Evolutionary conservation across 2,888 invertebrate species (phyloP), one percentile per base, ranked within the genome.

Genomic region (Suillia variegata): DNA sequence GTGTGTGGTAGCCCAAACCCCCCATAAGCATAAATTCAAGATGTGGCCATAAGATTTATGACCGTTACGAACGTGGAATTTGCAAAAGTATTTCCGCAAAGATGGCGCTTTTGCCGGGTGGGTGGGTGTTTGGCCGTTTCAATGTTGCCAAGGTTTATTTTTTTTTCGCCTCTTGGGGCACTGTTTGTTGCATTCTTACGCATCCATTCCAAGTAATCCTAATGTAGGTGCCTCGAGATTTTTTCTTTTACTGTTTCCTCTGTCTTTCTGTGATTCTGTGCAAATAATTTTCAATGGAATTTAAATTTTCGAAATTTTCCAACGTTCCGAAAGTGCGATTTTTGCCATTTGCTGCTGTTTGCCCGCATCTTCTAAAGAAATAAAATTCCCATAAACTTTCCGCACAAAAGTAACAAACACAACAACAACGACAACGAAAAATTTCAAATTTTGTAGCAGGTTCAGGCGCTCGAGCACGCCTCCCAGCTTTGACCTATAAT

Each of bases 21-120:
- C 55, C 31, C 22, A 57, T 45, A 45, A 50, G 77, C 79, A 77
- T 79, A 79, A 77, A 77, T 77, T 77, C 78, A 79, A 77, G 77
- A 77, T 77, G 77, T 75, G 79, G 75, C 76, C 76, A 69, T 69
- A 78, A 79, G 77, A 77, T 77, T 77, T 77, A 77, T 77, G 78
- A 75, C 77, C 77, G 76, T 76, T 75, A 73, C 76, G 74, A 76
- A 79, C 76, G 71, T 71, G 77, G 69, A 74, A 75, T 75, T 77
- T 75, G 59, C 69, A 66, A n/a, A 38, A 38, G 38, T n/a, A 38
- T 38, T 38, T 26, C n/a, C 12, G 10, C 38, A 38, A 38, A 51
- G 45, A 52, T 50, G 42, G 21, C 21, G 31, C 24, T 31, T 31
- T 12, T 10, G 38, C 38, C 21, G 50, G 33, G 49, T 38, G 47